Evolutionary conservation across 2,113 vertebrate genomes (phyloP).

Genomic region (Sinocyclocheilus anshuiensis): DNA sequence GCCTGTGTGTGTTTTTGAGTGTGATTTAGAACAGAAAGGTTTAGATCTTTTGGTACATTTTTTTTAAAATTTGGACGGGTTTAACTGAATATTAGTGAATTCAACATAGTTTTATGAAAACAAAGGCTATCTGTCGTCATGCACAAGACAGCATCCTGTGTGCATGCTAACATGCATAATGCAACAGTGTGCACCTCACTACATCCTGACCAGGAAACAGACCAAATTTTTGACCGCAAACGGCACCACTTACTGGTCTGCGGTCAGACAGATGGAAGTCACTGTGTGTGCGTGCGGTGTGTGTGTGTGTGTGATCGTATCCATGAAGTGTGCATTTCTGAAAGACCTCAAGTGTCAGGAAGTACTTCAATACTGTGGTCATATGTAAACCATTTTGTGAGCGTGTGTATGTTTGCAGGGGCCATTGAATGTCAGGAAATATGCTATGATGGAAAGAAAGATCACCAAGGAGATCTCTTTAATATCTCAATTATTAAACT

Average conservation of each 20-base stretch:
- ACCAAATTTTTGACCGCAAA: slow-evolving; percentile 50
- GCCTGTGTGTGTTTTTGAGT: slow-evolving; percentile 32
- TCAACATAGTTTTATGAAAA: background rate
- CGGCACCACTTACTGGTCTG: slow-evolving; percentile 56
- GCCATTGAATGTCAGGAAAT: background rate
- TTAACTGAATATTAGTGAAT: background rate
- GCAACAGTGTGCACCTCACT: slow-evolving; percentile 37
- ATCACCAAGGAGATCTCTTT: background rate
- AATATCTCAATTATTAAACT: background rate
- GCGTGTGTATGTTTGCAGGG: background rate
- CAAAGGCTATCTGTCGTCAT: background rate
- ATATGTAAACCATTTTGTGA: slow-evolving; percentile 20
- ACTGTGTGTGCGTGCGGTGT: slow-evolving; percentile 1
- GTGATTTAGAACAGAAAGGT: background rate
- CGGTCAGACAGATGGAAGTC: slow-evolving; percentile 21
- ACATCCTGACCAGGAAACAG: slow-evolving; percentile 61
- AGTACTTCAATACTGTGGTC: slow-evolving; percentile 7
- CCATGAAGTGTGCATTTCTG: slow-evolving; percentile 31
- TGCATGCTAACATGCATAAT: slow-evolving; percentile 49
- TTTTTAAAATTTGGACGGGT: background rate
- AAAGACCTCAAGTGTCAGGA: slow-evolving; percentile 28
- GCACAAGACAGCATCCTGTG: background rate
- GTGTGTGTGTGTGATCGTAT: background rate
- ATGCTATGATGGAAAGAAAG: background rate
- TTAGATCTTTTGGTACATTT: too few relatives aligned